Base-by-base conservation (phyloP, 2,888 invertebrate genomes). In the Lutraria lutraria region DNA sequence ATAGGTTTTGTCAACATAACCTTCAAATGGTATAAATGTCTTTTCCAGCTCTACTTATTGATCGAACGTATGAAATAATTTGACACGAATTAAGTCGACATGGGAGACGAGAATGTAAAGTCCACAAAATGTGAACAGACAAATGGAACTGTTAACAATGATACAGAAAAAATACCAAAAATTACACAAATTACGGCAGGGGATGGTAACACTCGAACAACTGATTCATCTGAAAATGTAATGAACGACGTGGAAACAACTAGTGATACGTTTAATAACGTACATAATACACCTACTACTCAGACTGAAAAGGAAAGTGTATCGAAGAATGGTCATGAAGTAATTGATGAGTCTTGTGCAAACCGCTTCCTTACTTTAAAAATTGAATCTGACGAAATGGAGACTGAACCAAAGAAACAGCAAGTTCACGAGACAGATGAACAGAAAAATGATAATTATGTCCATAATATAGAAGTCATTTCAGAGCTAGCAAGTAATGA, bases 1-100 rank as follows among this genome's bases (percentile, higher is more conserved):
- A 76, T 76, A 76, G 31, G 76, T 76, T 76, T 76, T 76, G 76
- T 76, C 31, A 76, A 76, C 34, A 76, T 76, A 31, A 21, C 19
- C 16, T 56, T 56, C 16, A 56, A 56, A 31, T 34, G 76, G 19
- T 76, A 76, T 19, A n/a, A 31, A 16, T 31, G 16, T 76, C 21
- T 6, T 76, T 76, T 76, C 34, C 34, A 76, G 76, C 13, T n/a
- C 25, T 31, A 16, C 31, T 25, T n/a, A n/a, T n/a, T 34, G 76
- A 76, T 34, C 76, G 31, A 34, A 31, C 31, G 31, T 19, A 76
- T 19, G 34, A 76, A 2, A 76, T 31, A 31, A 43, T 43, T 43
- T 43, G 43, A 43, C 43, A 76, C 29, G 76, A 76, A 31, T 31
- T 19, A 19, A 76, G 3, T 16, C 31, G 16, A 31, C 16, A 76